These are phyloP conservation scores for Pelvicachromis taeniatus DNA, from an alignment of 2,113 vertebrate species.

Conservation along the genomic window DNA sequence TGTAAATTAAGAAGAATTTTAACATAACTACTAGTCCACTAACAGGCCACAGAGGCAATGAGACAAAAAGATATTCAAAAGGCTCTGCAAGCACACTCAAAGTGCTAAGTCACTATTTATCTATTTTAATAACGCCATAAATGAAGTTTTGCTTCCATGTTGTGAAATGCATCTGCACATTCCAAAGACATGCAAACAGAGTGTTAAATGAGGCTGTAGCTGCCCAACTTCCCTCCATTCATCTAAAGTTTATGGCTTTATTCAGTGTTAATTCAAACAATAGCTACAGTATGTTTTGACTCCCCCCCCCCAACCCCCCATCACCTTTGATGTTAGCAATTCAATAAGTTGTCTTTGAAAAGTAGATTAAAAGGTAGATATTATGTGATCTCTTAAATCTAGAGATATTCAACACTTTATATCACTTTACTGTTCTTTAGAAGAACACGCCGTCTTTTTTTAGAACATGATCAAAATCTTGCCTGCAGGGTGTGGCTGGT, in stretches of 20 bases:
- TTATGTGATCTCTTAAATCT: background rate
- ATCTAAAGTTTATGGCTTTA: background rate
- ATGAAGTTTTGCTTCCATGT: background rate
- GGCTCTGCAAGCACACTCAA: background rate
- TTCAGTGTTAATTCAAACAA: background rate
- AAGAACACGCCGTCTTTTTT: background rate
- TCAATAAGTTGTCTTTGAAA: background rate
- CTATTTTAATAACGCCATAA: background rate
- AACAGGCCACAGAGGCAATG: background rate
- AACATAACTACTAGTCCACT: background rate
- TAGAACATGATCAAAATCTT: background rate
- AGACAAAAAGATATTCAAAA: background rate
- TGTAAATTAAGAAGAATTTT: background rate
- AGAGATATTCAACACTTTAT: background rate
- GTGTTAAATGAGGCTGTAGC: background rate
- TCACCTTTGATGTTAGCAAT: background rate
- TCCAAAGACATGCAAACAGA: background rate
- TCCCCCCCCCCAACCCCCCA: background rate
- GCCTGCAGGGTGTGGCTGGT: background rate
- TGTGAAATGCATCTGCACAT: background rate
- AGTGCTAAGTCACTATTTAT: background rate
- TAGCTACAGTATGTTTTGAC: background rate
- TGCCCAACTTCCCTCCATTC: background rate
- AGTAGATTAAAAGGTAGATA: background rate
- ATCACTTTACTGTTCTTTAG: background rate